Evolutionary conservation across 2,797 vertebrate genomes (phyloP).

Genomic region (Carduelis carduelis): DNA sequence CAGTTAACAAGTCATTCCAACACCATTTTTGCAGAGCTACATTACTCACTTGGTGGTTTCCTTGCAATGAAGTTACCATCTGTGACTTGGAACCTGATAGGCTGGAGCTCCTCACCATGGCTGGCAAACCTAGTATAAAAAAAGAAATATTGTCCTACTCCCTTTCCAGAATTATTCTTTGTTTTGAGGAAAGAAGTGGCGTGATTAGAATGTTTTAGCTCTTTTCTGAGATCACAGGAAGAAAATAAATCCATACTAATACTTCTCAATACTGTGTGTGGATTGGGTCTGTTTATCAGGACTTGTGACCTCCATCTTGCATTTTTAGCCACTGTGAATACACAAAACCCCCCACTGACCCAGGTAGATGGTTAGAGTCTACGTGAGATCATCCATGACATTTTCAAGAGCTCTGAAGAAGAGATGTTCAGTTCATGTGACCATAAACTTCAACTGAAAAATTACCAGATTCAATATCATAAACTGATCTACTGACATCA

Average conservation of each 20-base stretch:
- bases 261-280: background rate
- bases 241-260: background rate
- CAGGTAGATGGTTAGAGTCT: background rate
- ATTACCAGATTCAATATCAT: background rate
- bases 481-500: fast-evolving
- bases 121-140: background rate
- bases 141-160: background rate
- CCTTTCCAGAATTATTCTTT: background rate
- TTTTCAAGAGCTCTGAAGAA: background rate
- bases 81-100: fast-evolving
- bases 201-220: background rate
- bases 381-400: background rate
- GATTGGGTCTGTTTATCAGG: background rate
- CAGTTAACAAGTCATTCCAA: background rate
- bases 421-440: background rate
- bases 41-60: background rate
- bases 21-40: background rate
- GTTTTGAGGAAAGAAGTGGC: background rate
- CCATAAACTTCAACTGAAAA: background rate
- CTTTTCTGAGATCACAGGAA: background rate
- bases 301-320: background rate
- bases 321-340: background rate
- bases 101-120: background rate
- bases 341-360: fast-evolving
- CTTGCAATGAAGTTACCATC: background rate